A percentile compares a stretch with the other conserved stretches of the same genome.
Conservation (phyloP, 2,888 invertebrate genomes). For the Torymus aiolomorphi region DNA sequence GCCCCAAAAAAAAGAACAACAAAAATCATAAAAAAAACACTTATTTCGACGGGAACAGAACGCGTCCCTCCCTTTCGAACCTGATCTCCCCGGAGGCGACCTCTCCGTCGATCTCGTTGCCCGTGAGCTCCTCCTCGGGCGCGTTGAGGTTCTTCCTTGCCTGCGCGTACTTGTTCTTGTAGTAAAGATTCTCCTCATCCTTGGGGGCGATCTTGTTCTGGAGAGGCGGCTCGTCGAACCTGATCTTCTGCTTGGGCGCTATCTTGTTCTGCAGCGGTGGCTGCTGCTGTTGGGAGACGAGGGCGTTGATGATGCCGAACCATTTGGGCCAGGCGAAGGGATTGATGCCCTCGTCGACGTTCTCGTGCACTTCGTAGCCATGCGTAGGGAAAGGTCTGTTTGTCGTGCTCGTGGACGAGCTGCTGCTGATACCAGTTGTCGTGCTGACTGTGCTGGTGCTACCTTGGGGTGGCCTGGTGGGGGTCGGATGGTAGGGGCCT, state of each 20-base stretch:
- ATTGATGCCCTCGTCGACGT: conserved; percentile 63
- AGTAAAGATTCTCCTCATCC: conserved; percentile 37
- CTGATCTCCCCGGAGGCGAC: conserved; percentile 35
- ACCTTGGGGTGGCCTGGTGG: conserved; percentile 6
- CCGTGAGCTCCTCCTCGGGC: conserved; percentile 42
- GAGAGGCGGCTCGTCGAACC: conserved; percentile 52
- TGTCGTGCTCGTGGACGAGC: neutral
- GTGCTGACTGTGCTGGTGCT: neutral
- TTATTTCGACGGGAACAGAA: conserved; percentile 45
- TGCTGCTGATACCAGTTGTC: neutral
- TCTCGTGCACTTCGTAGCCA: conserved; percentile 67
- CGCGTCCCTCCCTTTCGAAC: conserved; percentile 16
- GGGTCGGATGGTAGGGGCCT: conserved; percentile 18
- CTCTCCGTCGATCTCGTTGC: conserved; percentile 53
- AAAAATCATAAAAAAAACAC: neutral
- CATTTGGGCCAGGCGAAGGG: conserved; percentile 64
- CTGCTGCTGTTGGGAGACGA: conserved; percentile 29
- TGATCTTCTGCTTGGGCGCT: conserved; percentile 54
- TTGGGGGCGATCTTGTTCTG: conserved; percentile 64
- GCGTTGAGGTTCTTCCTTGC: conserved; percentile 38
- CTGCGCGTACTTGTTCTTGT: conserved; percentile 49
- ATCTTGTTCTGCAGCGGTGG: conserved; percentile 60
- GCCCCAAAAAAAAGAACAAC: neutral
- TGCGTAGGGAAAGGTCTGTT: conserved; percentile 28
- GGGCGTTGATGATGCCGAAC: conserved; percentile 63